Evolutionary conservation across 2,888 invertebrate species (phyloP), one percentile per base, ranked within the genome.

Genomic region (Melinaea menophilus): DNA sequence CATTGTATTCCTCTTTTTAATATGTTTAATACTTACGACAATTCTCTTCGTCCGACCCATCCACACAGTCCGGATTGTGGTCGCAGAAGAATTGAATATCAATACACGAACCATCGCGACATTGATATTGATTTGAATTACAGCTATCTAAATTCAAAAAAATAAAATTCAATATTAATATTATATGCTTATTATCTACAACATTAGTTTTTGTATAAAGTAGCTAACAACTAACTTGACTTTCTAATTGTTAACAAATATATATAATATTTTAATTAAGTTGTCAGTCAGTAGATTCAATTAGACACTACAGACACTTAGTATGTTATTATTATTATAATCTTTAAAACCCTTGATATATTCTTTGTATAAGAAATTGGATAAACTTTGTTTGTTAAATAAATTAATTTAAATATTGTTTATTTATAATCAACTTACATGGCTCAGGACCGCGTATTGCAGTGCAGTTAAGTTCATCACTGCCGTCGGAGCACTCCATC

Each of bases 21-120:
- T 11, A n/a, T 47, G 0, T 11, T 33, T n/a, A 51, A 37, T 56
- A 91, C 87, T 84, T 79, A 89, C 91, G 85, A 77, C 93, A 93
- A 63, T 88, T 84, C 55, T 77, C 77, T 82, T 95, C 95, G 72
- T 95, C 95, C 4, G 92, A 92, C 61, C 88, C 87, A 76, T 94
- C 94, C 37, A 76, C 68, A 74, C 95, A 95, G 76, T 95, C 94
- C 37, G 58, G 57, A 45, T 82, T 71, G 57, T 88, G 86, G 75
- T 96, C 93, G 75, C 96, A 96, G 62, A 85, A 83, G 73, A 93
- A 92, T 13, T 85, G 84, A n/a, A 76, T 81, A 66, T 92, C 82
- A 70, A 95, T 89, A 78, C 95, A 95, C 63, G 79, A 75, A 31
- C 93, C 93, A 73, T 93, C 87, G 73, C 92, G 62, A 64, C 83